Evolutionary conservation across 2,113 vertebrate species (phyloP), one percentile per base, ranked within the genome.

Genomic region (Psophia crepitans): DNA sequence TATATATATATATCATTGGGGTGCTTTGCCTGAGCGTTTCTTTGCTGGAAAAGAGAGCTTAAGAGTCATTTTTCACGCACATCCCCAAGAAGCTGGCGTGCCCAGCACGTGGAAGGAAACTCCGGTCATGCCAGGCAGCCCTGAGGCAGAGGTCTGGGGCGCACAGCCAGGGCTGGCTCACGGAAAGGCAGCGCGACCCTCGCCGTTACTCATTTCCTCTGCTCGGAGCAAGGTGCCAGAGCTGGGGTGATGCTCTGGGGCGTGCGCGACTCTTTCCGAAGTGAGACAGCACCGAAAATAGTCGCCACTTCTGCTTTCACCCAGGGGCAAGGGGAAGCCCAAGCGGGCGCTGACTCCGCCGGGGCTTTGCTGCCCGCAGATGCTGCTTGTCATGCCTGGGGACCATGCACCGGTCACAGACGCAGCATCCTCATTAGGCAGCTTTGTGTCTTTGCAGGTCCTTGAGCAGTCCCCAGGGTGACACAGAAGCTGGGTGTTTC

Each of bases 261-360:
- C 0, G 2, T 26, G 84, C 8, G 5, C 6, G 64, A 74, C 86
- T 93, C 93, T 96, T 97, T 96, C 92, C 94, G 2, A 84, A 77
- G 48, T 84, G 30, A 90, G 66, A 33, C 82, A 87, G 81, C 84
- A 33, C 87, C 39, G 7, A 71, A 96, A 96, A 96, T 96, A 97
- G 69, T 30, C 77, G 21, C 57, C 19, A 13, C 91, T 97, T 96
- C 95, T 93, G 94, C 96, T 97, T 97, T 94, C 44, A 74, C 80
- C 23, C 4, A 0, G 28, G 84, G 21, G 11, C 78, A 96, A 93
- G 12, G 84, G 89, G 95, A 96, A 97, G 74, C 90, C 93, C 74
- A 2, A 46, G 77, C 2, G 0, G 68, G 27, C 3, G 0, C 19
- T 64, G 68, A 9, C 14, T 74, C 44, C 53, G n/a, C 57, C 23